Percentiles rank a stretch among this genome's conserved stretches.
These are phyloP conservation scores for Tinea pellionella DNA, from an alignment of 2,888 invertebrate genomes.

Conservation along the genomic window DNA sequence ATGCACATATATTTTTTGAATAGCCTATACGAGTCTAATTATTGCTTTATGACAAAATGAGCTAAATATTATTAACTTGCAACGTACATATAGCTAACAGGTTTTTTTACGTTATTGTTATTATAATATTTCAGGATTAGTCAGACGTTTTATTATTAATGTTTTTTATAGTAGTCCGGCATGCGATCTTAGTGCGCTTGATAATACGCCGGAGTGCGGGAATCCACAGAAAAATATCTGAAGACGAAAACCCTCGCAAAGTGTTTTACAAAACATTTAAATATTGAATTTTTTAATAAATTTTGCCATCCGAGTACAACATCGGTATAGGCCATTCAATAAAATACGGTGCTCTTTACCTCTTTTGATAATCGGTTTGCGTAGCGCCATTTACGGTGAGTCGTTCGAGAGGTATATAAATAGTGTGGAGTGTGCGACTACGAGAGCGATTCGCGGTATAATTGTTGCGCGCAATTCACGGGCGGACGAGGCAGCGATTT, in stretches of 20 bases:
- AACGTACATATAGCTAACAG: too few relatives aligned
- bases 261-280: too few relatives aligned
- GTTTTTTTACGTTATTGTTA: not conserved
- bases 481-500: not conserved
- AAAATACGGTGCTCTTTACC: not conserved
- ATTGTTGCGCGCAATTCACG: not conserved
- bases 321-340: not conserved
- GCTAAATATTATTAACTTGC: not conserved
- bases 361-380: constrained; percentile 7
- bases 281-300: too few relatives aligned
- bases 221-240: too few relatives aligned
- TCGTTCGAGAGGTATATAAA: constrained; percentile 5
- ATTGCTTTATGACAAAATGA: not conserved
- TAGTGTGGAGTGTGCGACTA: not conserved
- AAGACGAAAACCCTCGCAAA: too few relatives aligned
- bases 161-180: too few relatives aligned
- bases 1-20: not conserved
- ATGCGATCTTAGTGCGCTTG: too few relatives aligned
- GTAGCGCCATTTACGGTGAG: constrained; percentile 2
- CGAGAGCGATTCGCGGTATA: not conserved
- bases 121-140: too few relatives aligned
- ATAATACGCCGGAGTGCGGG: too few relatives aligned
- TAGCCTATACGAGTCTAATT: not conserved
- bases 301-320: too few relatives aligned
- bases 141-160: too few relatives aligned